Conservation (phyloP, 2,113 vertebrate genomes). For the Falcunculus frontatus region DNA sequence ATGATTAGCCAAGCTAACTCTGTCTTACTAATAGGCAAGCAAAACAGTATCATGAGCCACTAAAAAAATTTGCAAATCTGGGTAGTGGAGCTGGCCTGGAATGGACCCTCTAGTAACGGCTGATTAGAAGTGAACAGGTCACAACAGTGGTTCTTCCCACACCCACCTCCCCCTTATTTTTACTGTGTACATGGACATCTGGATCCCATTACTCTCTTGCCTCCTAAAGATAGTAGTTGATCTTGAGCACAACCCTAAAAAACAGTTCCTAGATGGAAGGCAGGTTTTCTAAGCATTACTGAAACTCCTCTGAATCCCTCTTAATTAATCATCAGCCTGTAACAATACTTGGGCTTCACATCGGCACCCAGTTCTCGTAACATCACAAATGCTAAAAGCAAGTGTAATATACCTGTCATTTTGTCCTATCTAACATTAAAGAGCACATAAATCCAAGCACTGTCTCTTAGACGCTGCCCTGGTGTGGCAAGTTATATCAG, state of each 20-base stretch:
- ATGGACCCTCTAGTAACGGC: neutral
- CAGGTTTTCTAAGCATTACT: neutral
- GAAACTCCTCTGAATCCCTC: neutral
- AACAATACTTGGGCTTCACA: neutral
- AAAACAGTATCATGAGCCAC: neutral
- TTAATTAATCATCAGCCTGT: neutral
- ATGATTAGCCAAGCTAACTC: neutral
- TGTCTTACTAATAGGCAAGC: neutral
- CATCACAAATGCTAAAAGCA: neutral
- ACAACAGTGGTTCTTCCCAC: neutral
- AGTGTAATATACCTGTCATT: neutral
- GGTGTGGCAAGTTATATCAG: neutral
- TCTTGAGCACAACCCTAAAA: neutral
- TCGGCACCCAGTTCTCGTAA: neutral
- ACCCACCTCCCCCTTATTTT: neutral
- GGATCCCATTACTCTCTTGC: neutral
- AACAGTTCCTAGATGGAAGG: neutral
- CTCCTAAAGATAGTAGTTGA: neutral
- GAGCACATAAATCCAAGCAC: neutral
- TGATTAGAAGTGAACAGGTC: neutral
- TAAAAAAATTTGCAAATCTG: neutral
- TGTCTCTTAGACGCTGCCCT: neutral
- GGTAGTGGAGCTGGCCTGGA: neutral
- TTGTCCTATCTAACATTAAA: neutral
- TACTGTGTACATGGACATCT: neutral